A percentile compares a stretch with the other conserved stretches of the same genome.
These are phyloP conservation scores for Stichodactyla helianthus DNA, from an alignment of 64 coral and sea anemone genomes.

Conservation along the genomic window DNA sequence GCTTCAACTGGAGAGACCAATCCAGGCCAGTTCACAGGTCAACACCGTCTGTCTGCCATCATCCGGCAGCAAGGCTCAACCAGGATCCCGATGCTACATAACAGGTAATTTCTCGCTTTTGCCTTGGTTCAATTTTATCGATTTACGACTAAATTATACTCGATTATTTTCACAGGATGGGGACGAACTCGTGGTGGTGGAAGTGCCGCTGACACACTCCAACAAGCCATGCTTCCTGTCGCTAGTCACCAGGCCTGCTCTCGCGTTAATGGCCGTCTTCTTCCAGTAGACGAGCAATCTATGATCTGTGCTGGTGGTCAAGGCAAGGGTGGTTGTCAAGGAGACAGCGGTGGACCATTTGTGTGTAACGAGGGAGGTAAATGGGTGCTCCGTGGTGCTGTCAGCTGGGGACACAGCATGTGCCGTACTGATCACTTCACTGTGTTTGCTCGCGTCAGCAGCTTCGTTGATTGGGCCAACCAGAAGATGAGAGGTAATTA, in stretches of 20 bases:
- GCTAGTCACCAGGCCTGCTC: slow-evolving; percentile 25
- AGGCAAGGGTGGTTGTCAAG: slow-evolving; percentile 39
- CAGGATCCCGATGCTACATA: slow-evolving; percentile 39
- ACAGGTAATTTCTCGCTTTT: slow-evolving; percentile 26
- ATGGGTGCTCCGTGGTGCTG: slow-evolving; percentile 47
- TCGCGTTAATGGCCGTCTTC: background rate
- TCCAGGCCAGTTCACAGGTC: slow-evolving; percentile 30
- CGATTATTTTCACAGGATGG: slow-evolving; percentile 12
- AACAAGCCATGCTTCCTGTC: slow-evolving; percentile 52
- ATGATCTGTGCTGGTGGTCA: slow-evolving; percentile 52
- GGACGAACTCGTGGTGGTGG: slow-evolving; percentile 54
- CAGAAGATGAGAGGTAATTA: background rate
- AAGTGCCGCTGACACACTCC: slow-evolving; percentile 28
- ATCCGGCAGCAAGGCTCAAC: slow-evolving; percentile 10
- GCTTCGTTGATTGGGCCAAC: slow-evolving; percentile 41
- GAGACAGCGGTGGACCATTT: slow-evolving; percentile 66
- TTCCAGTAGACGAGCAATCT: background rate
- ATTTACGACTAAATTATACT: background rate
- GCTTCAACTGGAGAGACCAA: slow-evolving; percentile 16
- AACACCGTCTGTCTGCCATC: slow-evolving; percentile 60
- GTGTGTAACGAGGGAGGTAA: slow-evolving; percentile 48
- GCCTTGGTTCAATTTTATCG: background rate
- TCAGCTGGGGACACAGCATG: slow-evolving; percentile 53
- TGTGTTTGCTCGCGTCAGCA: slow-evolving; percentile 55
- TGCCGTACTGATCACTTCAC: slow-evolving; percentile 52